These are phyloP conservation scores for Apis cerana DNA, from an alignment of 1,140 invertebrate genomes.

Conservation along the genomic window DNA sequence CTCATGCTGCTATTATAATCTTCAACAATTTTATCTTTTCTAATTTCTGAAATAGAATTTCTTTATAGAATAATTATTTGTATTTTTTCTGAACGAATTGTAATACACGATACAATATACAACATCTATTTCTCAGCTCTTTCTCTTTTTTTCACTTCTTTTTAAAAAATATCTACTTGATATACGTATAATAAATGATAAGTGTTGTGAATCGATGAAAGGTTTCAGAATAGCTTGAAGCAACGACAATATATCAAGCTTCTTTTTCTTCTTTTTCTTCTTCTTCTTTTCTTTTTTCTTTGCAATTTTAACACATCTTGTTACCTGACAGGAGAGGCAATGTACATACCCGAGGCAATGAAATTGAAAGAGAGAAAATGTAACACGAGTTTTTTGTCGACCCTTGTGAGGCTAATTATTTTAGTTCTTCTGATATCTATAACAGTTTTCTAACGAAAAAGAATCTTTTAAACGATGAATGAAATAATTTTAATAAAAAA, in stretches of 20 bases:
- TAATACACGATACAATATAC: not conserved
- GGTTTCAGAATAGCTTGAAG: not conserved
- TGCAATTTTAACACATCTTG: conserved; percentile 16
- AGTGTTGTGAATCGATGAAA: conserved; percentile 1
- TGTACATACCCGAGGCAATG: not conserved
- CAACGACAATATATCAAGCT: not conserved
- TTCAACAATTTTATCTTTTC: no score
- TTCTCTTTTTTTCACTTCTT: not conserved
- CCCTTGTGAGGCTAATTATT: not conserved
- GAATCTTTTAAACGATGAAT: no score
- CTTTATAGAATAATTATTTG: no score
- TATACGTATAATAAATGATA: not conserved
- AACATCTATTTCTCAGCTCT: no score
- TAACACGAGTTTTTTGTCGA: no score
- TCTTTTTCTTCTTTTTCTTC: not conserved
- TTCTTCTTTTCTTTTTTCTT: not conserved
- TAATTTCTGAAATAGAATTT: no score
- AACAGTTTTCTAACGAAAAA: not conserved
- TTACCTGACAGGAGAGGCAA: not conserved
- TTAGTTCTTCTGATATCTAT: no score
- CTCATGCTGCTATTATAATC: no score
- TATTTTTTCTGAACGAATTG: not conserved
- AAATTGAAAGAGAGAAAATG: not conserved
- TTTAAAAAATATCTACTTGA: not conserved
- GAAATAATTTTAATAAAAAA: no score